Percentiles rank a stretch among this genome's conserved stretches.
Evolutionary conservation across 1,140 invertebrate species (phyloP).

Genomic region (roundworm (Caenorhabditis elegans)): DNA sequence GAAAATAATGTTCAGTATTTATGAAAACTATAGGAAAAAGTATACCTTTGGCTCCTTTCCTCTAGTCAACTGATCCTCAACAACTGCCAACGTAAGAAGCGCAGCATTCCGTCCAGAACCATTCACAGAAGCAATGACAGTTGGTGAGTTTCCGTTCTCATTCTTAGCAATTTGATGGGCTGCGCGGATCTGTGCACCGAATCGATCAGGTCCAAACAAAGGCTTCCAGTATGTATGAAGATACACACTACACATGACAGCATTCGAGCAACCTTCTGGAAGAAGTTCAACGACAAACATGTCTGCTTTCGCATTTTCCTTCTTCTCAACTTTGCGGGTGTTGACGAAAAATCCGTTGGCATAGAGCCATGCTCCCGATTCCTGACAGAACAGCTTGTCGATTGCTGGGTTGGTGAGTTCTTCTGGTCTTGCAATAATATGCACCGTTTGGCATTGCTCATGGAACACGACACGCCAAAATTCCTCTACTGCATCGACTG

Average conservation of each 20-base stretch:
- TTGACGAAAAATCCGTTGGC: background rate
- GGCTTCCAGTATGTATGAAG: background rate
- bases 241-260: conserved; percentile 24
- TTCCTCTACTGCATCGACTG: background rate
- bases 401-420: background rate
- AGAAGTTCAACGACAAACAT: background rate
- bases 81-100: background rate
- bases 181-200: background rate
- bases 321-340: background rate
- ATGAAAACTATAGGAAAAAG: too few species aligned
- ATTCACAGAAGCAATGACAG: background rate
- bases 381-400: background rate
- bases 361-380: background rate
- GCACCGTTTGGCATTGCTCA: background rate
- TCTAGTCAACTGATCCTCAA: background rate
- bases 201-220: background rate
- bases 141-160: background rate
- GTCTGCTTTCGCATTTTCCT: background rate
- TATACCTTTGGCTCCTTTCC: conserved; percentile 9
- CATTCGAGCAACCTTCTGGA: conserved; percentile 12
- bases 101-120: background rate
- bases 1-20: background rate
- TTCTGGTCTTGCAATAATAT: background rate
- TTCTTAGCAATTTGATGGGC: conserved; percentile 9
- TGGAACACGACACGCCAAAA: conserved; percentile 2